These are phyloP conservation scores for Plagiodera versicolora DNA, from an alignment of 2,888 invertebrate genomes.

Conservation along the genomic window DNA sequence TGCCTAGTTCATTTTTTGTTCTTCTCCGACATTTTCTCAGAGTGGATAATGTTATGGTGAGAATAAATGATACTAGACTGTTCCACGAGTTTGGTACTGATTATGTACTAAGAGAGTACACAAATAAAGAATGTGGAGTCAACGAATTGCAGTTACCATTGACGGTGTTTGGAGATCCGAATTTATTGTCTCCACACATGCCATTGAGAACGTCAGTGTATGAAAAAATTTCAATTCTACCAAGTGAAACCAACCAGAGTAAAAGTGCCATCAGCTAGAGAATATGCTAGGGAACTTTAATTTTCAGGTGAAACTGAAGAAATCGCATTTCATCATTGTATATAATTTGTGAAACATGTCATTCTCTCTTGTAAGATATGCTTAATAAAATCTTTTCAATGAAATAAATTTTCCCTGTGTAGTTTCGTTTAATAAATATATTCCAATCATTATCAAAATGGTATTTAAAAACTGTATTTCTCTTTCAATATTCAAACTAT, in stretches of 20 bases:
- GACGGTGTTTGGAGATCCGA: constrained; percentile 66
- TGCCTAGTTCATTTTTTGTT: constrained; percentile 92
- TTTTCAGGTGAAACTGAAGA: no score
- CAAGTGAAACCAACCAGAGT: not conserved
- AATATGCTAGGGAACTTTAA: no score
- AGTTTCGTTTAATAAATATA: no score
- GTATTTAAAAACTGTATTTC: no score
- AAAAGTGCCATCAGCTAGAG: no score
- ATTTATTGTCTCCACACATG: constrained; percentile 67
- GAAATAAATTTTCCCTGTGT: no score
- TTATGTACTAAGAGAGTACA: constrained; percentile 81
- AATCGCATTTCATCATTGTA: no score
- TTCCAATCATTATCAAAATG: no score
- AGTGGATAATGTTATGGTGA: constrained; percentile 89
- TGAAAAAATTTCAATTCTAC: constrained; percentile 50
- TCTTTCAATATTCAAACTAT: no score
- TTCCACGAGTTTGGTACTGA: constrained; percentile 77
- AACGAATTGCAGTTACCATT: constrained; percentile 67
- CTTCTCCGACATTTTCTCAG: constrained; percentile 89
- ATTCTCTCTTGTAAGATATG: no score
- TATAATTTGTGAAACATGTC: no score
- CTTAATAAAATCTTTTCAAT: no score
- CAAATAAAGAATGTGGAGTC: constrained; percentile 75
- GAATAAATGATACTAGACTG: constrained; percentile 85
- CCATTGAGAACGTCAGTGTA: constrained; percentile 58